phyloP scores from a whole-genome alignment of 2,888 invertebrate species.

The Octonoba sinensis region DNA sequence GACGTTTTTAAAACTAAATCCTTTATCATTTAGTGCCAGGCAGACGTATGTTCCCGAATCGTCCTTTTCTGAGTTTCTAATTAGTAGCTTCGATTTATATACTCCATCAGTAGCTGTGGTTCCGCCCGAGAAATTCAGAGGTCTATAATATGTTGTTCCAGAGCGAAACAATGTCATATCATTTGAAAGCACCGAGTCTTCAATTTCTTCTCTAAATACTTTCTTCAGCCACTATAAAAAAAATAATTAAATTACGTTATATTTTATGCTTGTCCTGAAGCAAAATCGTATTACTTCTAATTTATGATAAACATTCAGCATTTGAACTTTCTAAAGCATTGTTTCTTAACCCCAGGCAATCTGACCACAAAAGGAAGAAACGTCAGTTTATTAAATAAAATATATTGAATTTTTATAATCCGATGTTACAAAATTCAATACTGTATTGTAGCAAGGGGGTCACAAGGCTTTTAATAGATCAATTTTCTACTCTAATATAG shows the following conservation, averaged over 20 bases:
- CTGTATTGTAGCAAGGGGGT: no score
- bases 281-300: no score
- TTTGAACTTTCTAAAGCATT: no score
- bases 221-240: conserved; percentile 43
- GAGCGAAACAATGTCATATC: conserved; percentile 29
- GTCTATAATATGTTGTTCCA: conserved; percentile 25
- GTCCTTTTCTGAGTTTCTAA: conserved; percentile 9
- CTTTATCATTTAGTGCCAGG: conserved; percentile 49
- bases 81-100: conserved; percentile 38
- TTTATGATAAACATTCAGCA: no score
- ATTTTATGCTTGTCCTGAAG: no score
- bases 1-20: conserved; percentile 33
- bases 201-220: conserved; percentile 27
- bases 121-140: conserved; percentile 14
- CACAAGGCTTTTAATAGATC: no score
- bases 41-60: conserved; percentile 52
- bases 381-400: no score
- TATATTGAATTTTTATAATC: no score
- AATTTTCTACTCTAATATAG: no score
- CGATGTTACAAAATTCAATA: no score
- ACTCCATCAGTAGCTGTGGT: conserved; percentile 8
- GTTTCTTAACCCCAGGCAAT: no score
- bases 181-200: background rate
- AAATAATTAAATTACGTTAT: background rate
- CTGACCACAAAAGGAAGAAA: no score